phyloP scores from a whole-genome alignment of 2,888 invertebrate genomes.

The Lasioglossum villosulum region DNA sequence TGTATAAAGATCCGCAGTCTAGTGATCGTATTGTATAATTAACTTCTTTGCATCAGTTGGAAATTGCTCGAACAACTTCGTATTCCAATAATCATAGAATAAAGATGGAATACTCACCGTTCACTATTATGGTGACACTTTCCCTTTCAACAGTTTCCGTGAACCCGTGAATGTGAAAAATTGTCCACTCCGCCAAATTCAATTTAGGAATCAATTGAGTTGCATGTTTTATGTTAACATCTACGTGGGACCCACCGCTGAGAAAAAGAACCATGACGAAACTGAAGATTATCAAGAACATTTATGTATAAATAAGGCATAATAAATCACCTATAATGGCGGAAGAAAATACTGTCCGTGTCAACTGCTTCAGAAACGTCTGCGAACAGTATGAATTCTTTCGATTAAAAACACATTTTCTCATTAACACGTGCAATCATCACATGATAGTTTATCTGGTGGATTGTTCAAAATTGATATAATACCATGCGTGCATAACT shows the following conservation, averaged over 20 bases:
- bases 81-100: too few relatives aligned
- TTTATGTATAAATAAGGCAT: background rate
- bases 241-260: background rate
- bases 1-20: too few relatives aligned
- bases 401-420: background rate
- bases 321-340: background rate
- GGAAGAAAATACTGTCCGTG: background rate
- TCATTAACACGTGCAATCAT: background rate
- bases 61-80: too few relatives aligned
- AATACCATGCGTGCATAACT: background rate
- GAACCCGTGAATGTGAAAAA: background rate
- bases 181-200: background rate
- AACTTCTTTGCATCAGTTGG: too few relatives aligned
- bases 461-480: too few relatives aligned
- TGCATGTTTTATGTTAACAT: background rate
- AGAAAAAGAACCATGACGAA: background rate
- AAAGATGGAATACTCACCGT: too few relatives aligned
- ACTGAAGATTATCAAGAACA: background rate
- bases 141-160: rapidly evolving
- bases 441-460: background rate
- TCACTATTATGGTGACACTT: background rate
- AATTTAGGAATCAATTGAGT: background rate
- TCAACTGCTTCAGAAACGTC: background rate
- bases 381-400: background rate
- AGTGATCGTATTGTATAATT: too few relatives aligned